Evolutionary conservation across 2,113 vertebrate species (phyloP).

Genomic region (Hipposideros armiger): DNA sequence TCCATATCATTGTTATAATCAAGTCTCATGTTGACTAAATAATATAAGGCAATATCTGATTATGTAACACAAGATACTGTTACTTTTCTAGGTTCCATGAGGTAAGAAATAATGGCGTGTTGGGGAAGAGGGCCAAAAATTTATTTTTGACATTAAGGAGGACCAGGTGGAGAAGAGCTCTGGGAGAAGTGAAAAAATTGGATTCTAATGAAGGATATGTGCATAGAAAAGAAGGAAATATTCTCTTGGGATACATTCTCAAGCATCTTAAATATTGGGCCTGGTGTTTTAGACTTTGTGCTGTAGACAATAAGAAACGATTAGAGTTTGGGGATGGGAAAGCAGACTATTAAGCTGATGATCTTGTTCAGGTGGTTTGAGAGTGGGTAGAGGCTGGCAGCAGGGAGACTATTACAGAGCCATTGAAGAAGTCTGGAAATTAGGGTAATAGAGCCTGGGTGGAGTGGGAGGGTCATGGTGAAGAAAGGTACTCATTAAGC

Average conservation of each 20-base stretch:
- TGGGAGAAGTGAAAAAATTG: neutral
- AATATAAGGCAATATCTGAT: neutral
- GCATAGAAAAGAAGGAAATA: neutral
- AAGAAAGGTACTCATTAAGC: neutral
- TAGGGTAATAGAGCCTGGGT: neutral
- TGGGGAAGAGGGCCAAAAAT: neutral
- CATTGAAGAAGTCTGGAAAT: neutral
- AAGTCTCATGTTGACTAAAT: slow-evolving; percentile 12
- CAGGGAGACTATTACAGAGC: neutral
- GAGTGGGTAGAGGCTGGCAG: neutral
- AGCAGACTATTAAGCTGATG: neutral
- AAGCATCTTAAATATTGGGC: neutral
- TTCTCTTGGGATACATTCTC: neutral
- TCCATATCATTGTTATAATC: slow-evolving; percentile 40
- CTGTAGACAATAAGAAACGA: neutral
- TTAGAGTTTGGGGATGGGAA: neutral
- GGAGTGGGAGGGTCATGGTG: neutral
- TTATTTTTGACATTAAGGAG: slow-evolving; percentile 33
- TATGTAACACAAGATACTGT: neutral
- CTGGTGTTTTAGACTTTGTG: neutral
- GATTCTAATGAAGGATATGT: neutral
- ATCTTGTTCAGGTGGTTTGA: neutral
- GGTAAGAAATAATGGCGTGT: neutral
- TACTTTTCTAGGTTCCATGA: neutral
- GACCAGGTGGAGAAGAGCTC: neutral